Conservation (phyloP, 2,888 invertebrate species). For the Pimpla rufipes region DNA sequence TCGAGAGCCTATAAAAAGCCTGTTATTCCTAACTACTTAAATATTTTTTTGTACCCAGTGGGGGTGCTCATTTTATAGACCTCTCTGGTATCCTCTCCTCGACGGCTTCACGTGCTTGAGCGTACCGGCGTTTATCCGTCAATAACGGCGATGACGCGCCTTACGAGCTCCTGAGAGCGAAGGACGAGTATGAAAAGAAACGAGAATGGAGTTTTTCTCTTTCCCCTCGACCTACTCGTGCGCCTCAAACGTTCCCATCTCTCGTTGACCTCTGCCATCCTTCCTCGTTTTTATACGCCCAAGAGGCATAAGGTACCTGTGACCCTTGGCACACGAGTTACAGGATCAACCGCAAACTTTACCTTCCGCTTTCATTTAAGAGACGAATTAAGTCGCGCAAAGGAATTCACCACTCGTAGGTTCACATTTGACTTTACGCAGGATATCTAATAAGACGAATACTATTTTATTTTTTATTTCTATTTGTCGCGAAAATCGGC, state of each 20-base stretch:
- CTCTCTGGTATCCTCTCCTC: conserved; percentile 64
- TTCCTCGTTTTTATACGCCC: conserved; percentile 23
- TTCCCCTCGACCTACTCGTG: conserved; percentile 63
- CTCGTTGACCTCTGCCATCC: conserved; percentile 37
- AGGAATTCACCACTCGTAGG: too few species aligned
- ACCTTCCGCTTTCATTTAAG: too few species aligned
- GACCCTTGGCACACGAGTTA: neutral
- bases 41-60: too few species aligned
- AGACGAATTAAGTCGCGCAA: too few species aligned
- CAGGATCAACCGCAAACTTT: too few species aligned
- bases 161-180: conserved; percentile 28
- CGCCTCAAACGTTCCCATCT: conserved; percentile 65
- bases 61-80: too few species aligned
- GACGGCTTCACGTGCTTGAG: conserved; percentile 48
- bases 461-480: too few species aligned
- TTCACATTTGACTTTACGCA: too few species aligned
- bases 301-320: neutral
- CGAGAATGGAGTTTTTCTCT: conserved; percentile 67
- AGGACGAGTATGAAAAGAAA: conserved; percentile 44
- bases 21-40: too few species aligned
- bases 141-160: conserved; percentile 76
- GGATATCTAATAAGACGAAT: too few species aligned
- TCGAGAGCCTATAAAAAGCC: too few species aligned
- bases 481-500: too few species aligned
- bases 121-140: conserved; percentile 76